These are phyloP conservation scores for Nezara viridula DNA, from an alignment of 2,888 invertebrate species.

Conservation along the genomic window DNA sequence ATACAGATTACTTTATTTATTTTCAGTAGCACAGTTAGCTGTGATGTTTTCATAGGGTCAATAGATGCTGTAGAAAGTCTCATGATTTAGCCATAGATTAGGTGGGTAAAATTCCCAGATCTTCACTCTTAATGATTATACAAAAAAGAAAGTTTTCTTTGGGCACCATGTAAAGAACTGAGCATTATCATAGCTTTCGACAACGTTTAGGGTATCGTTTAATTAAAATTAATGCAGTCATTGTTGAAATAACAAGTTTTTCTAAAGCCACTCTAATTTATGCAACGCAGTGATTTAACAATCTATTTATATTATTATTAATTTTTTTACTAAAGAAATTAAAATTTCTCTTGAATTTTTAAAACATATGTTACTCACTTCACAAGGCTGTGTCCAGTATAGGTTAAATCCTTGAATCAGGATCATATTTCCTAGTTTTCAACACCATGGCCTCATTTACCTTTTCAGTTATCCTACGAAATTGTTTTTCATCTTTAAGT, in stretches of 20 bases:
- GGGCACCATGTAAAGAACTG: not conserved
- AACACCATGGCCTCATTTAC: not conserved
- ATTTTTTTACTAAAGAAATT: too few species aligned
- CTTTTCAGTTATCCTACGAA: not conserved
- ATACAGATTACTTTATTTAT: too few species aligned
- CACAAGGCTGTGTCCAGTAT: not conserved
- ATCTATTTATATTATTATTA: too few species aligned
- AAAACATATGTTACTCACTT: not conserved
- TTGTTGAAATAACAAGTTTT: not conserved
- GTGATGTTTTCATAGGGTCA: not conserved
- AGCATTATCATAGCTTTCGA: not conserved
- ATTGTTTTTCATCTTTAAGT: not conserved
- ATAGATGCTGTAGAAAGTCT: not conserved
- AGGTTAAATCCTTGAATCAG: not conserved
- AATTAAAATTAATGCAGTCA: not conserved
- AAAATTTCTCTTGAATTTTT: too few species aligned
- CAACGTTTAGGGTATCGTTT: not conserved
- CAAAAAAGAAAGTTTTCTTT: not conserved
- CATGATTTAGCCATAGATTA: not conserved
- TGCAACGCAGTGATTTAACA: not conserved
- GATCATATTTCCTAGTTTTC: not conserved
- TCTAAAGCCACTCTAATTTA: not conserved
- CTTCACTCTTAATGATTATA: not conserved
- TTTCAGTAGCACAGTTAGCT: not conserved
- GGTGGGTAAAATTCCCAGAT: not conserved